Evolutionary conservation across 2,888 invertebrate species (phyloP).

Genomic region (Athripsodes cinereus): DNA sequence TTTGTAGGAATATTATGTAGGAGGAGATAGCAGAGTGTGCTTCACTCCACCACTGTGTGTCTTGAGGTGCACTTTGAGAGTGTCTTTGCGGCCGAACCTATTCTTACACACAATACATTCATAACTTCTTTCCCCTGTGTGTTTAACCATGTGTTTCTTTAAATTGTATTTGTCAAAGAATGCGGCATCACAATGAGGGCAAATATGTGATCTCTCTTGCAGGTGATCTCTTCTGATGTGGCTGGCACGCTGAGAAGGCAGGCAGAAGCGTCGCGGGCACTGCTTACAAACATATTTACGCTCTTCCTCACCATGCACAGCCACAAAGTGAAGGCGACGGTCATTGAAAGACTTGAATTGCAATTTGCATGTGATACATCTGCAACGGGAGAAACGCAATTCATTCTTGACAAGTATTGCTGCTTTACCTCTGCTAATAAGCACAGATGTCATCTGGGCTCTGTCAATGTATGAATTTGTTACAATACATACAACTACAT

Average conservation of each 20-base stretch:
- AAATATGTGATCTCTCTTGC: slow-evolving; percentile 11
- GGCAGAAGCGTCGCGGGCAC: slow-evolving; percentile 13
- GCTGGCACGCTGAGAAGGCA: slow-evolving; percentile 1
- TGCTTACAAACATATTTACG: slow-evolving; percentile 13
- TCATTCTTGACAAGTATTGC: neutral
- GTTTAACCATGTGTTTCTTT: slow-evolving; percentile 12
- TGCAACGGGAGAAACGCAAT: slow-evolving; percentile 4
- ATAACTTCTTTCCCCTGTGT: slow-evolving; percentile 12
- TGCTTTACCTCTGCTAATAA: neutral
- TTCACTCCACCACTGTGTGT: slow-evolving; percentile 13
- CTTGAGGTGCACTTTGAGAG: slow-evolving; percentile 19
- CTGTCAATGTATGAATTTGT: no score
- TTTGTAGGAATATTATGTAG: no score
- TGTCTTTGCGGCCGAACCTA: slow-evolving; percentile 11
- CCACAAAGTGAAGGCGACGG: slow-evolving; percentile 13
- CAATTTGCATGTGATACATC: slow-evolving; percentile 14
- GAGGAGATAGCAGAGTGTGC: no score
- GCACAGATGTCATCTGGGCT: no score
- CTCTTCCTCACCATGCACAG: slow-evolving; percentile 15
- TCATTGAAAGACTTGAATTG: slow-evolving; percentile 14
- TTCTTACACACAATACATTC: slow-evolving; percentile 14
- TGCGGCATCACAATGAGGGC: slow-evolving; percentile 4
- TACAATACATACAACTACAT: no score
- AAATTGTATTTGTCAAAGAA: slow-evolving; percentile 11
- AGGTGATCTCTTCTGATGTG: slow-evolving; percentile 18